Evolutionary conservation across 2,888 invertebrate species (phyloP).

Genomic region (Lasioglossum marginatum): DNA sequence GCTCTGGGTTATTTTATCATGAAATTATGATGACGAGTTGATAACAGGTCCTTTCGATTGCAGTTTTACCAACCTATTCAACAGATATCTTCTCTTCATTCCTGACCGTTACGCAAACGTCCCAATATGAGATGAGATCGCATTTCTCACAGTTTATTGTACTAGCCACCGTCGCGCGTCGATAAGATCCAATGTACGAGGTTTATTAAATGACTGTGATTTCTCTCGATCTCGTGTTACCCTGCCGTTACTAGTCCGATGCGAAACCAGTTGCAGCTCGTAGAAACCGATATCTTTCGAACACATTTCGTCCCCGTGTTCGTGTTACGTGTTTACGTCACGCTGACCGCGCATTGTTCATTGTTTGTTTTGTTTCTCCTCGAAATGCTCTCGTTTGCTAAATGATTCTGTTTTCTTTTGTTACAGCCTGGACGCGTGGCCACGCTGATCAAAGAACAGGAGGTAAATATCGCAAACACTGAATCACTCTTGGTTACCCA

Average conservation of each 20-base stretch:
- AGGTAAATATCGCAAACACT: constrained; percentile 88
- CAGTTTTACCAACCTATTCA: background rate
- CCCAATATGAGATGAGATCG: background rate
- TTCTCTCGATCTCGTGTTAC: constrained; percentile 52
- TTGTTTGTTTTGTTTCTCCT: constrained; percentile 3
- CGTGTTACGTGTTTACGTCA: constrained; percentile 23
- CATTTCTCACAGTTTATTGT: background rate
- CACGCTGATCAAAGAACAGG: constrained; percentile 91
- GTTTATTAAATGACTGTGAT: constrained; percentile 32
- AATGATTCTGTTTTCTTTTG: constrained; percentile 20
- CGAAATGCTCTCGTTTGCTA: background rate
- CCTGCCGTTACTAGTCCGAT: constrained; percentile 30
- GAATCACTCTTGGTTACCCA: background rate
- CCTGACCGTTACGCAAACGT: background rate
- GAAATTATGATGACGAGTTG: background rate
- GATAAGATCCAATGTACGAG: background rate
- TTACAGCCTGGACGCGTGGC: constrained; percentile 95
- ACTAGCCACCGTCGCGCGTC: too few relatives aligned
- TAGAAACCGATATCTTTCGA: constrained; percentile 69
- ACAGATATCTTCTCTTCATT: background rate
- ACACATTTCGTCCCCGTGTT: constrained; percentile 23
- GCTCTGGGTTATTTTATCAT: background rate
- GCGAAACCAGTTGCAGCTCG: constrained; percentile 63
- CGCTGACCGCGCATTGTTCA: background rate
- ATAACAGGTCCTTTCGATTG: background rate